These are phyloP conservation scores for Etia nguti DNA, from an alignment of 2,113 vertebrate species.

Conservation along the genomic window DNA sequence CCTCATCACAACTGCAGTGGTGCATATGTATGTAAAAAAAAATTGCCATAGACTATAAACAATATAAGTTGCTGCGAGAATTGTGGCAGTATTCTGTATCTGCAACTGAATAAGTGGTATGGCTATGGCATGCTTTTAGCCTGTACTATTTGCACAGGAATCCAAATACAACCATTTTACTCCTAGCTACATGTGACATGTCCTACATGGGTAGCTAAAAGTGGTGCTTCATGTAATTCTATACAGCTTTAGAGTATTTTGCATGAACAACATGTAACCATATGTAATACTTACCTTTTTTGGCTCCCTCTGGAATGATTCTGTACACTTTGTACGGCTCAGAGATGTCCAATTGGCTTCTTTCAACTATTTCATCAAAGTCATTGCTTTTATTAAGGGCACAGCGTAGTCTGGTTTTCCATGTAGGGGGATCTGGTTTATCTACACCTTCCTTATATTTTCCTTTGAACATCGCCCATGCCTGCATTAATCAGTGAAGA, in stretches of 20 bases:
- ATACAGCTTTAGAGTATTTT: neutral
- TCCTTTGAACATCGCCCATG: constrained; percentile 97
- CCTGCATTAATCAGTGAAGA: constrained; percentile 67
- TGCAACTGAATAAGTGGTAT: neutral
- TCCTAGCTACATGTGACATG: neutral
- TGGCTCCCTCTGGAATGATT: constrained; percentile 93
- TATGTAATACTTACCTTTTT: constrained; percentile 79
- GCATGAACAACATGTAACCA: neutral
- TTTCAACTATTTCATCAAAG: constrained; percentile 93
- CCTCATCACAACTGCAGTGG: constrained; percentile 46
- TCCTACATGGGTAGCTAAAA: neutral
- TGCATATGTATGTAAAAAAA: constrained; percentile 31
- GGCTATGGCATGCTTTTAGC: neutral
- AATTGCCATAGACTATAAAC: constrained; percentile 5
- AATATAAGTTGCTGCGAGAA: neutral
- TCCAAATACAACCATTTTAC: neutral
- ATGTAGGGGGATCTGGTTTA: constrained; percentile 95
- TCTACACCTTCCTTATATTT: constrained; percentile 95
- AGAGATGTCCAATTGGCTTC: constrained; percentile 96
- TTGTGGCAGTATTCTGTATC: neutral
- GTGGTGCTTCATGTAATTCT: neutral
- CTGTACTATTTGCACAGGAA: neutral
- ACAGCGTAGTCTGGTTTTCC: constrained; percentile 96
- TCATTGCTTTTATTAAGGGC: constrained; percentile 99
- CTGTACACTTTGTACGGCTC: constrained; percentile 98